Percentiles rank a stretch among this genome's conserved stretches.
Evolutionary conservation across 2,797 vertebrate species (phyloP).

Genomic region (Mycteria americana): DNA sequence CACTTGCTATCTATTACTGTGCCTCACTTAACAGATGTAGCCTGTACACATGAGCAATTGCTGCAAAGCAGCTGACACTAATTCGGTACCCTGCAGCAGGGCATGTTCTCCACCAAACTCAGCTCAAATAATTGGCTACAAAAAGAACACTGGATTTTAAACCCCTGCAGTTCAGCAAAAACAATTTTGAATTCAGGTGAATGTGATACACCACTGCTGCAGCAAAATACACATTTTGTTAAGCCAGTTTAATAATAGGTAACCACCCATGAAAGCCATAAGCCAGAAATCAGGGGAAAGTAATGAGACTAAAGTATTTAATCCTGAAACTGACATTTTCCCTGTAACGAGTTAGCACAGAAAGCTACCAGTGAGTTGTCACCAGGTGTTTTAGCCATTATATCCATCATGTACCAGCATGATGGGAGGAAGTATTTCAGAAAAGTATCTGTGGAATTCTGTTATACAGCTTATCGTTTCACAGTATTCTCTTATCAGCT

Average conservation of each 20-base stretch:
- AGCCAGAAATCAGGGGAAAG: background rate
- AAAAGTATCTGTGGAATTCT: background rate
- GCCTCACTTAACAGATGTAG: background rate
- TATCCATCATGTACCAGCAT: background rate
- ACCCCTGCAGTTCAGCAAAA: background rate
- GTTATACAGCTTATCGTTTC: background rate
- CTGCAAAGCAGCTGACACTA: background rate
- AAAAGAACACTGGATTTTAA: background rate
- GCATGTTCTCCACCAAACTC: background rate
- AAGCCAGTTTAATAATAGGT: background rate
- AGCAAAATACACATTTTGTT: background rate
- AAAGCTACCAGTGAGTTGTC: background rate
- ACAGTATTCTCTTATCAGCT: background rate
- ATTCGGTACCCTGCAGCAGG: background rate
- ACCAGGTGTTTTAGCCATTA: background rate
- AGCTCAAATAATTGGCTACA: background rate
- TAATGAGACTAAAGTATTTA: background rate
- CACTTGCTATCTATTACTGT: background rate
- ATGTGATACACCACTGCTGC: background rate
- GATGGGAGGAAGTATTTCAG: background rate
- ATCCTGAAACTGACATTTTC: background rate
- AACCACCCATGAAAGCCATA: background rate
- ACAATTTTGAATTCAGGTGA: background rate
- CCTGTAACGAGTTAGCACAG: background rate
- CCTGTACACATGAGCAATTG: background rate